These are phyloP conservation scores for Tethea ocularis DNA, from an alignment of 2,888 invertebrate species.

Conservation along the genomic window DNA sequence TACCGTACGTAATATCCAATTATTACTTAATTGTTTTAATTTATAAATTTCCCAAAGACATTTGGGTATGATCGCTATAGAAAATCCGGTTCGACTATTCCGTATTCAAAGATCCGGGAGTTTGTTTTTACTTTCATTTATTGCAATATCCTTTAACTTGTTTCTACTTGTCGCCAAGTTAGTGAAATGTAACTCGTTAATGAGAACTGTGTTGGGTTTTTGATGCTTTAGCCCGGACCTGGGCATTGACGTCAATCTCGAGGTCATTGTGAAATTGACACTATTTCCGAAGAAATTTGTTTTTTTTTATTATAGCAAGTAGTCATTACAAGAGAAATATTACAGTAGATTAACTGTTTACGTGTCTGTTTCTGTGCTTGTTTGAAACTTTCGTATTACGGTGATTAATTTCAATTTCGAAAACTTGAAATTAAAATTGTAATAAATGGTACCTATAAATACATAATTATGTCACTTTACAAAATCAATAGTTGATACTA, in stretches of 20 bases:
- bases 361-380: too few species aligned
- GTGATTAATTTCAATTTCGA: too few species aligned
- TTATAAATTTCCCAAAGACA: slow-evolving; percentile 1
- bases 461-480: too few species aligned
- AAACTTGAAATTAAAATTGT: too few species aligned
- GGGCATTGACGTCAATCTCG: background rate
- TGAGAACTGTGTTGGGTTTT: background rate
- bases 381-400: too few species aligned
- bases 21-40: background rate
- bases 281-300: background rate
- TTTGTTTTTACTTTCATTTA: slow-evolving; percentile 7
- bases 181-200: background rate
- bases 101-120: slow-evolving; percentile 7
- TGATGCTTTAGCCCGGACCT: background rate
- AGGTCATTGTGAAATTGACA: background rate
- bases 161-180: slow-evolving; percentile 5
- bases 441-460: too few species aligned
- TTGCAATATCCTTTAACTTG: slow-evolving; percentile 8
- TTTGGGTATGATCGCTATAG: background rate
- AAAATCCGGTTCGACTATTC: slow-evolving; percentile 9
- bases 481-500: too few species aligned
- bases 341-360: too few species aligned
- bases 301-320: too few species aligned
- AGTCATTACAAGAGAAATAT: too few species aligned
- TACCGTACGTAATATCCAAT: background rate